Evolutionary conservation across 2,888 invertebrate species (phyloP).

Genomic region (Scaptomyza flava): DNA sequence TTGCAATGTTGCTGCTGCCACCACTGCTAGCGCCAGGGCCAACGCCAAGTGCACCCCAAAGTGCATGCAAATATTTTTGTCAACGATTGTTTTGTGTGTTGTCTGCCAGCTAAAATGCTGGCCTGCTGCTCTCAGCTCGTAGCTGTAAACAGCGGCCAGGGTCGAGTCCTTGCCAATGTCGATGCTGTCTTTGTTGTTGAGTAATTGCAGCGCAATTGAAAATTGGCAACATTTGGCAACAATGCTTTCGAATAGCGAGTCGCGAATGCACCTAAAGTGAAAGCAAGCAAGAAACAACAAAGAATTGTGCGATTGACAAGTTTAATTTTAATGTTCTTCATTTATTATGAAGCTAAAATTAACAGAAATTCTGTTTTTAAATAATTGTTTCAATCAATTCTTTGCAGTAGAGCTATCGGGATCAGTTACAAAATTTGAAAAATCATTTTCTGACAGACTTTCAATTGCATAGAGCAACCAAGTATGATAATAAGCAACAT

Average conservation of each 20-base stretch:
- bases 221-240: conserved; percentile 54
- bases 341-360: too few species aligned
- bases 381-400: too few species aligned
- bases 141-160: conserved; percentile 38
- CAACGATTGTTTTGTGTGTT: conserved; percentile 56
- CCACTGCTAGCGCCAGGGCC: conserved; percentile 4
- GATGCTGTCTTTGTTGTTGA: conserved; percentile 34
- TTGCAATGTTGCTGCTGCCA: conserved; percentile 8
- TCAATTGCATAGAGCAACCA: neutral
- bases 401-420: too few species aligned
- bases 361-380: too few species aligned
- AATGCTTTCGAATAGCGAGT: conserved; percentile 12
- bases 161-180: conserved; percentile 24
- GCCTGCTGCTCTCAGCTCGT: conserved; percentile 29
- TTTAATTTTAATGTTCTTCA: too few species aligned
- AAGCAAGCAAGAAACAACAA: neutral
- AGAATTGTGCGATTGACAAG: neutral
- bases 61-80: conserved; percentile 75
- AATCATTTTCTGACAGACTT: neutral
- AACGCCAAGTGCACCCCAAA: conserved; percentile 64
- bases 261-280: neutral
- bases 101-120: conserved; percentile 39
- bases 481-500: neutral
- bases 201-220: conserved; percentile 59
- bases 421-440: too few species aligned